These are phyloP conservation scores for Drosophila pandora DNA, from an alignment of 1,140 invertebrate genomes.

Conservation along the genomic window DNA sequence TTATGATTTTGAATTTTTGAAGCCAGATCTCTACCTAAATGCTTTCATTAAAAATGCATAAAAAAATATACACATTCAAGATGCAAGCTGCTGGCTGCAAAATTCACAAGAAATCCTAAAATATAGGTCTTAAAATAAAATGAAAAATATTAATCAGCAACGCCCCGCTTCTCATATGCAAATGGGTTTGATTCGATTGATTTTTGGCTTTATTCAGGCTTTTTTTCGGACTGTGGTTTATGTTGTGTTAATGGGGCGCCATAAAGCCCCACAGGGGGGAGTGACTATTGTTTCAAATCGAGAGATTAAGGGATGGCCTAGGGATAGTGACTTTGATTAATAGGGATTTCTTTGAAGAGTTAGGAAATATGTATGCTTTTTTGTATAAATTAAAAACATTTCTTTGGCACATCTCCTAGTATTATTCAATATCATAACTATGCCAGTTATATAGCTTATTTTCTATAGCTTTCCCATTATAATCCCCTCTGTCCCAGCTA, in stretches of 20 bases:
- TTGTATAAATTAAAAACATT: no score
- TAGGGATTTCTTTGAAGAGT: neutral
- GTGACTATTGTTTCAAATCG: slow-evolving; percentile 12
- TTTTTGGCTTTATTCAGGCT: slow-evolving; percentile 34
- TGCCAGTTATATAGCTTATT: no score
- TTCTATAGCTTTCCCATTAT: slow-evolving; percentile 4
- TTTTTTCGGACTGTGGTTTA: slow-evolving; percentile 41
- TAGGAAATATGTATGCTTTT: no score
- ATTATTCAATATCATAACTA: no score
- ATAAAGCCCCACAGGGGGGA: slow-evolving; percentile 34
- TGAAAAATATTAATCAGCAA: slow-evolving; percentile 29
- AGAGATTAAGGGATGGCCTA: slow-evolving; percentile 6
- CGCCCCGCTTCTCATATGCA: slow-evolving; percentile 69
- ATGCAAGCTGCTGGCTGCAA: slow-evolving; percentile 29
- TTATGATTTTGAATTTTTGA: slow-evolving; percentile 45
- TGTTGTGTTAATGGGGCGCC: slow-evolving; percentile 65
- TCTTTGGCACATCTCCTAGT: no score
- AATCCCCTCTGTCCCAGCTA: neutral
- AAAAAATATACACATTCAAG: slow-evolving; percentile 39
- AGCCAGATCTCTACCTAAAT: slow-evolving; percentile 44
- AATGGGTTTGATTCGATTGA: slow-evolving; percentile 58
- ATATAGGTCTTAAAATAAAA: slow-evolving; percentile 8
- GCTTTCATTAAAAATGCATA: slow-evolving; percentile 77
- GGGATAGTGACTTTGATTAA: slow-evolving; percentile 12
- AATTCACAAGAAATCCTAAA: slow-evolving; percentile 21